Evolutionary conservation across 2,888 invertebrate species (phyloP).

Genomic region (Heliconius cydno): DNA sequence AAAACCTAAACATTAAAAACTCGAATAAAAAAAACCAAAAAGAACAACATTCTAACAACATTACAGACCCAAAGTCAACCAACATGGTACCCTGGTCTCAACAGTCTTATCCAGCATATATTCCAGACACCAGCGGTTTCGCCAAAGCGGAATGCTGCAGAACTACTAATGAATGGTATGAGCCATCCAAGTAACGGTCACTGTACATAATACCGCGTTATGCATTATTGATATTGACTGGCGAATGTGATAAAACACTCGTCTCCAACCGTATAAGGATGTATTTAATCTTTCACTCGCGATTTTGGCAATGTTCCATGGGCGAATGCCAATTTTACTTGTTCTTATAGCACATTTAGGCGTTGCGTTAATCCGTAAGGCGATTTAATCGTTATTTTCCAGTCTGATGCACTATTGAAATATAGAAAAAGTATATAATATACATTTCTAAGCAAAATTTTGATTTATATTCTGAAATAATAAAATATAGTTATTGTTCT

Average conservation of each 20-base stretch:
- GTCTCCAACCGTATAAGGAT: constrained; percentile 70
- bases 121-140: constrained; percentile 80
- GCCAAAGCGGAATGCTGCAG: constrained; percentile 78
- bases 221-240: constrained; percentile 80
- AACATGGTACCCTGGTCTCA: no score
- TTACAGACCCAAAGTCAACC: background rate
- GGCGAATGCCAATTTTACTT: constrained; percentile 45
- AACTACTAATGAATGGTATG: constrained; percentile 80
- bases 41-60: background rate
- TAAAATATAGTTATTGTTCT: no score
- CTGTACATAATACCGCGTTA: constrained; percentile 75
- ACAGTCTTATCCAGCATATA: constrained; percentile 55
- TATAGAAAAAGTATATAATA: background rate
- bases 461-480: no score
- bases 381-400: constrained; percentile 31
- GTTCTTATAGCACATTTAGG: constrained; percentile 42
- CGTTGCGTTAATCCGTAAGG: constrained; percentile 37
- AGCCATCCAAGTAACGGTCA: constrained; percentile 82
- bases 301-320: constrained; percentile 58
- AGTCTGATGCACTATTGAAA: constrained; percentile 27
- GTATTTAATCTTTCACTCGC: constrained; percentile 63
- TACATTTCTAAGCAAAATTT: no score
- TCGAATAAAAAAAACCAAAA: background rate
- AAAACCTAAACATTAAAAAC: background rate
- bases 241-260: constrained; percentile 79